A percentile compares a stretch with the other conserved stretches of the same genome.
Evolutionary conservation across 2,113 vertebrate genomes (phyloP).

Genomic region (Corvus moneduloides): DNA sequence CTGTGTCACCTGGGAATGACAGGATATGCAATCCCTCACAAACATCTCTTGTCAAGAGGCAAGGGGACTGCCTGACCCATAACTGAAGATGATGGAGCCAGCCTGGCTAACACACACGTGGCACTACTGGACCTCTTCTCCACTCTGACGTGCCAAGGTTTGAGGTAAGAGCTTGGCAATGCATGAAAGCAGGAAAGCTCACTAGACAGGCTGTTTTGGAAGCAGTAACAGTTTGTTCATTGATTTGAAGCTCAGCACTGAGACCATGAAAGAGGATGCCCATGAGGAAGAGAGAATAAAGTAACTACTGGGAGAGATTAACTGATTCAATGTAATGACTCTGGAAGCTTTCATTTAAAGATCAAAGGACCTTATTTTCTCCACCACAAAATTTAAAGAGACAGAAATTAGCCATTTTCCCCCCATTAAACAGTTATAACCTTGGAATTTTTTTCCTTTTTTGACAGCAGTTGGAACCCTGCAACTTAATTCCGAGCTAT

Average conservation of each 20-base stretch:
- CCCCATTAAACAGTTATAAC: constrained; percentile 51
- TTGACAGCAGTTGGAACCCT: neutral
- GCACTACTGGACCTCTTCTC: neutral
- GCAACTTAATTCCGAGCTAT: neutral
- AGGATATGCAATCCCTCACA: neutral
- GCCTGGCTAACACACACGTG: neutral
- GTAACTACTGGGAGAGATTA: constrained; percentile 65
- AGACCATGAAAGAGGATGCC: constrained; percentile 61
- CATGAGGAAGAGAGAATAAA: constrained; percentile 66
- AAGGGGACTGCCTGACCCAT: neutral
- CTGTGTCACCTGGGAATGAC: neutral
- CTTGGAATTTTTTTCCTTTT: constrained; percentile 26
- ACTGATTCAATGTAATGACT: constrained; percentile 65
- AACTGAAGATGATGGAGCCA: neutral
- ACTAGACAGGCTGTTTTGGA: constrained; percentile 33
- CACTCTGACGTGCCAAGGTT: constrained; percentile 24
- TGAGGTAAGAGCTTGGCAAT: constrained; percentile 63
- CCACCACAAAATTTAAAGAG: constrained; percentile 63
- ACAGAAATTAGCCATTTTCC: constrained; percentile 53
- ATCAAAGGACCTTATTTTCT: constrained; percentile 67
- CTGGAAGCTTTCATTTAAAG: constrained; percentile 66
- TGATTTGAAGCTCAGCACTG: constrained; percentile 64
- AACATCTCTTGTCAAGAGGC: neutral
- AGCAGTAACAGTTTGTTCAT: constrained; percentile 61
- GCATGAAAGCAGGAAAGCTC: constrained; percentile 59